These are phyloP conservation scores for Aplodontia rufa DNA, from an alignment of 2,113 vertebrate species.

Conservation along the genomic window DNA sequence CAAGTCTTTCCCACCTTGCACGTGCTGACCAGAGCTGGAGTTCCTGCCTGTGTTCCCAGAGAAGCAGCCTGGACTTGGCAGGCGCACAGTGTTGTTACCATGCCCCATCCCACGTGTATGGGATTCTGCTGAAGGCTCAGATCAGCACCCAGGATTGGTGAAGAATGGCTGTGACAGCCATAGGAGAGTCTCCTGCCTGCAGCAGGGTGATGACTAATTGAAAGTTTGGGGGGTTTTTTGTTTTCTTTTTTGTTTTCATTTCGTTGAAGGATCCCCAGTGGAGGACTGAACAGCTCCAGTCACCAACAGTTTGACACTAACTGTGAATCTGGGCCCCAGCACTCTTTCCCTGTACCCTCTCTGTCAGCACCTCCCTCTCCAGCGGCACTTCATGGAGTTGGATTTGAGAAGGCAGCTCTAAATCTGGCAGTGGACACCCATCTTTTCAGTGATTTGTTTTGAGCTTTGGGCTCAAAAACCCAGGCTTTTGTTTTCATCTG, in stretches of 20 bases:
- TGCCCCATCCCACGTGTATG: accelerated
- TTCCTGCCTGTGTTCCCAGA: not conserved
- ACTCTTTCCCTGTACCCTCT: not conserved
- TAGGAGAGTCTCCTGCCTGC: not conserved
- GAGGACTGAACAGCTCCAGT: not conserved
- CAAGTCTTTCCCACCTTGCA: not conserved
- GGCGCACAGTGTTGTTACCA: accelerated
- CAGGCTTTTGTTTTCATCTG: slow-evolving; percentile 54
- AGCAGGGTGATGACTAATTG: not conserved
- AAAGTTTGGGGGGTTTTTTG: not conserved
- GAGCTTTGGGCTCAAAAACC: slow-evolving; percentile 21
- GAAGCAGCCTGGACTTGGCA: not conserved
- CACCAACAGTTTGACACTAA: slow-evolving; percentile 38
- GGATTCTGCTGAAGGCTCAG: not conserved
- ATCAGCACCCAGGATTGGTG: not conserved
- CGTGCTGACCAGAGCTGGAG: not conserved
- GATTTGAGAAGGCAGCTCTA: not conserved
- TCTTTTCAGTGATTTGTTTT: not conserved
- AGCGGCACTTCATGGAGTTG: not conserved
- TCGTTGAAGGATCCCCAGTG: not conserved
- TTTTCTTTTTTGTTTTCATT: not conserved
- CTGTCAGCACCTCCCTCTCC: not conserved
- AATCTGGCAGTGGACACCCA: not conserved
- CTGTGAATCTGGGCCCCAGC: slow-evolving; percentile 36
- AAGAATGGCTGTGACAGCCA: not conserved